Evolutionary conservation across 2,888 invertebrate genomes (phyloP), one percentile per base, ranked within the genome.

Genomic region (Sesia apiformis): DNA sequence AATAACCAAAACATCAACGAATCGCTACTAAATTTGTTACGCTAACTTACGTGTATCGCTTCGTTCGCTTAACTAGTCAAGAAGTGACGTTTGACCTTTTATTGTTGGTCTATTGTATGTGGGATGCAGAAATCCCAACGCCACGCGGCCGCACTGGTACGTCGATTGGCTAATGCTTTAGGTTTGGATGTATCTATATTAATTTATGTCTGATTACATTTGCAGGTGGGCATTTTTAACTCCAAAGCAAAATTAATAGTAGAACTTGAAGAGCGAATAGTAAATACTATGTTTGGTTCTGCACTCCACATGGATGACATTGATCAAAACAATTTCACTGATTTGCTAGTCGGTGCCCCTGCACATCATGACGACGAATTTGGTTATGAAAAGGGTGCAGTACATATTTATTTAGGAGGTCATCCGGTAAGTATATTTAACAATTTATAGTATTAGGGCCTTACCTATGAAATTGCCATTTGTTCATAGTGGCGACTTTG

Each of bases 281-380:
- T 90, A 4, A 91, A 91, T 0, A 85, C 90, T 51, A 92, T 92
- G 76, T 93, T 92, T 65, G 93, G 93, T 0, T 78, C 88, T 0
- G 69, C 90, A 0, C 59, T 93, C 40, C 76, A 81, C 7, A 66
- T 69, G 0, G 66, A 60, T 1, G 91, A 93, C 63, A 54, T 93
- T 0, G 90, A 91, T 63, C 64, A 64, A 0, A 93, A 93, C 63
- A 83, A 79, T 0, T 74, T 78, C 4, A 86, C 91, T 46, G 93
- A 93, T 56, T 69, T 93, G 4, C 58, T 93, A 0, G 91, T 93
- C 0, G 92, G 92, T 0, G 92, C 93, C 4, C 93, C 93, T 0
- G 78, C 76, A 58, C 68, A 78, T 7, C 65, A 68, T 0, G 46
- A 53, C 5, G 53, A 55, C 2, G 60, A 64, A 0, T 60, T 68